phyloP scores from a whole-genome alignment of 1,140 invertebrate genomes.

The Aethina tumida region DNA sequence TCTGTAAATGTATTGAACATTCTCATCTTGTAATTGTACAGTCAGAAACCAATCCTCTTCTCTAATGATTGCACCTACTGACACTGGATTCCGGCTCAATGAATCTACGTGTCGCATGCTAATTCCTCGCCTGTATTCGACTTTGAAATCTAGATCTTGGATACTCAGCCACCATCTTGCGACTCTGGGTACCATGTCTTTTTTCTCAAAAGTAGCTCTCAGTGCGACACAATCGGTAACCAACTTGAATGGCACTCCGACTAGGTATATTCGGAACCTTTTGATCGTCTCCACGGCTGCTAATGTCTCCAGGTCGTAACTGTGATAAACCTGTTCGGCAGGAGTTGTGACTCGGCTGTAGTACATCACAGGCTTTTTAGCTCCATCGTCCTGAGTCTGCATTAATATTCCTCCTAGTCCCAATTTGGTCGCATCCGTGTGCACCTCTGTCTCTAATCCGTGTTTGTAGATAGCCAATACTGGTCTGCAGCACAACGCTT shows the following conservation, averaged over 20 bases:
- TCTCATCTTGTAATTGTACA: too few relatives aligned
- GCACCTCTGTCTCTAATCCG: slow-evolving; percentile 27
- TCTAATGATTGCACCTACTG: too few relatives aligned
- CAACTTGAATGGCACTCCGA: slow-evolving; percentile 20
- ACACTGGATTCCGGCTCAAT: slow-evolving; percentile 29
- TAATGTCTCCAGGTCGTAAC: slow-evolving; percentile 28
- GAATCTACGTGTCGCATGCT: slow-evolving; percentile 32
- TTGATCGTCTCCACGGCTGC: slow-evolving; percentile 23
- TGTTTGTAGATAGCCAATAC: slow-evolving; percentile 25
- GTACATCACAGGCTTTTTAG: slow-evolving; percentile 22
- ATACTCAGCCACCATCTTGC: slow-evolving; percentile 29
- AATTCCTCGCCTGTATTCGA: slow-evolving; percentile 29
- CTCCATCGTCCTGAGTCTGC: slow-evolving; percentile 15
- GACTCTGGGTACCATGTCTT: slow-evolving; percentile 25
- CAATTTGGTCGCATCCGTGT: too few relatives aligned
- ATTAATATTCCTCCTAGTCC: slow-evolving; percentile 28
- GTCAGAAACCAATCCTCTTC: too few relatives aligned
- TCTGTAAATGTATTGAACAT: too few relatives aligned
- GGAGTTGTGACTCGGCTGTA: slow-evolving; percentile 25
- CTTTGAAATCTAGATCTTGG: slow-evolving; percentile 28
- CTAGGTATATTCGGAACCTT: slow-evolving; percentile 25
- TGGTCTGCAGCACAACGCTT: slow-evolving; percentile 22
- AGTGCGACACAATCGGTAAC: slow-evolving; percentile 28
- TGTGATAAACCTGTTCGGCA: slow-evolving; percentile 23
- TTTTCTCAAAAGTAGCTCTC: slow-evolving; percentile 14